Evolutionary conservation across 2,113 vertebrate species (phyloP), one percentile per base, ranked within the genome.

Genomic region (Pungitius pungitius): DNA sequence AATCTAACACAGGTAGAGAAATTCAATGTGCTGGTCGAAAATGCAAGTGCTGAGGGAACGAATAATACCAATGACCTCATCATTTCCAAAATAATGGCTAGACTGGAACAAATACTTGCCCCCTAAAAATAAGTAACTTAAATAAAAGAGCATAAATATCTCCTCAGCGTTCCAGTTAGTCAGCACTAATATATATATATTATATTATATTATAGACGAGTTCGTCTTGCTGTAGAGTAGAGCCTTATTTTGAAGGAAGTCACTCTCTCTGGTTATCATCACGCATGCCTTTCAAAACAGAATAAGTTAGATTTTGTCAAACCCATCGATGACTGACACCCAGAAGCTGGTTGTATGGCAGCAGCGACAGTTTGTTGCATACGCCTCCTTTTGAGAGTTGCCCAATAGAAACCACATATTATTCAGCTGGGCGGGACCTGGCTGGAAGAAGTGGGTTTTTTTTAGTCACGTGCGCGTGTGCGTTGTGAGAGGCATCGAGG

Each of bases 391-490:
- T 20, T n/a, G 12, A 33, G 8, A 35, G 3, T 10, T 10, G 14
- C n/a, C 83, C 85, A 87, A 79, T 86, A 42, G 43, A 62, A 80
- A 69, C 0, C 9, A 12, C 1, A 4, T 43, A 14, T 0, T 3
- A 0, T 8, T 2, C 0, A 55, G 22, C 11, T 0, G 33, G 85
- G 78, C 49, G 73, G 61, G 73, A 22, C 1, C 40, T 12, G 0
- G 0, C 2, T 5, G 45, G 14, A 64, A 77, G 82, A 86, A 77
- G n/a, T 15, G 11, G n/a, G n/a, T 57, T 26, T 39, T 14, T 69
- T 83, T 59, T 74, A 80, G 84, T 45, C 80, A 69, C 18, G 51
- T 60, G 67, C 35, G 24, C 40, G 59, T 61, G 49, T 3, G 40
- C 1, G 57, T 61, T 30, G 72, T 71, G n/a, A 58, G 71, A 42